These are phyloP conservation scores for Adelphocoris suturalis DNA, from an alignment of 2,888 invertebrate genomes.

Conservation along the genomic window DNA sequence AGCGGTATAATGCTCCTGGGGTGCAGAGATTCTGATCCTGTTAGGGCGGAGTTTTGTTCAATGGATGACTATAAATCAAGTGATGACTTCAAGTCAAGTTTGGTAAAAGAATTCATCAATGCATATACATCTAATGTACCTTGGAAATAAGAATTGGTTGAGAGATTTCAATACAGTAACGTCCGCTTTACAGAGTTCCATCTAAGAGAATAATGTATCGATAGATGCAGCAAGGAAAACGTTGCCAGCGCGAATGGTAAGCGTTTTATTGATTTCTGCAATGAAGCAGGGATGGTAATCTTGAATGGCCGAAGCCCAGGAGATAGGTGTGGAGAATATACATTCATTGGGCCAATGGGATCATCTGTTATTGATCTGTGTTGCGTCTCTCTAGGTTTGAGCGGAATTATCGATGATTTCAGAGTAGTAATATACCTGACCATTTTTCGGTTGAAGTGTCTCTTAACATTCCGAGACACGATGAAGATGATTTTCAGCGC, in stretches of 20 bases:
- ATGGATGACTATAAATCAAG: no score
- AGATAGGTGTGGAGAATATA: neutral
- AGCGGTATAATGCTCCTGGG: no score
- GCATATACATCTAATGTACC: no score
- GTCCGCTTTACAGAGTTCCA: neutral
- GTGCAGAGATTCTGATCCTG: no score
- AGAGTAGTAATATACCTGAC: neutral
- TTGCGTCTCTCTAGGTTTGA: neutral
- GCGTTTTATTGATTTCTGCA: neutral
- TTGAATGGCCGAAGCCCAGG: conserved; percentile 3
- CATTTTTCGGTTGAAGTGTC: neutral
- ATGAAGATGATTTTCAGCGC: neutral
- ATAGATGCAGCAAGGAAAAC: neutral
- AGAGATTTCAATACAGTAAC: neutral
- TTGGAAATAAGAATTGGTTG: neutral
- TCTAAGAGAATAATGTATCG: neutral
- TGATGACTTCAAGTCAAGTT: no score
- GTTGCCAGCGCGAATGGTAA: neutral
- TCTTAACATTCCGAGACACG: neutral
- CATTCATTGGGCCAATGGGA: neutral
- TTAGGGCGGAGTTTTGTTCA: no score
- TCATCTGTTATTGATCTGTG: neutral
- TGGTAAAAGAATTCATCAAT: no score
- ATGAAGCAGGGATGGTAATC: neutral
- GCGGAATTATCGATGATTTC: neutral